Base-by-base conservation (phyloP, 2,113 vertebrate species). In the Oreochromis niloticus region DNA sequence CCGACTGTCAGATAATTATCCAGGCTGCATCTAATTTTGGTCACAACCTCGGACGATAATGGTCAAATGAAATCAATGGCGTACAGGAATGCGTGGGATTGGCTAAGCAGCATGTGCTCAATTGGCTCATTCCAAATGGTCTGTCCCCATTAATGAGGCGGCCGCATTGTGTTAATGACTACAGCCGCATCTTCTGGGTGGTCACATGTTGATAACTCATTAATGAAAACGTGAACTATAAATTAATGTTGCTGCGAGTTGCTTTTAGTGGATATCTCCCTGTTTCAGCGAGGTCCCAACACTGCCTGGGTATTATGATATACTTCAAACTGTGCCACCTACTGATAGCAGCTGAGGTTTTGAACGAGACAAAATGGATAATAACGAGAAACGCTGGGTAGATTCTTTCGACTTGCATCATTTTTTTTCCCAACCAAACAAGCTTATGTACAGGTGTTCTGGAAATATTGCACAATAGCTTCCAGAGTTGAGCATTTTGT, bases 1-100 rank as follows among this genome's bases (percentile, higher is more conserved):
- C 92, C 86, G 91, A 94, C 94, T 92, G 95, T 94, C 92, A 91
- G 94, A 93, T 95, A 94, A 95, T 96, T 96, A 95, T 89, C 85
- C 90, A 39, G 88, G 86, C 92, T 93, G 94, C 94, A 90, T 94
- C 94, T 95, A 92, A 93, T 95, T 95, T 94, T 96, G 94, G 93
- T 95, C 94, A 55, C 93, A 94, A 95, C 95, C 94, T 94, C 88
- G 57, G 88, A 94, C 87, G 84, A 90, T 95, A 93, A 94, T 93
- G 93, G 93, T 95, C 93, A 94, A 94, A 95, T 94, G 93, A 92
- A 94, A 95, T 94, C 94, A 91, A 92, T 90, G 92, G 90, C 54
- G 71, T 92, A 82, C 89, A 92, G 94, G 85, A 91, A 94, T 75
- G 93, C 86, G 87, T 91, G 93, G 94, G 93, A 94, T 93, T 92